phyloP scores from a whole-genome alignment of 2,113 vertebrate genomes.

The Dicentrarchus labrax region DNA sequence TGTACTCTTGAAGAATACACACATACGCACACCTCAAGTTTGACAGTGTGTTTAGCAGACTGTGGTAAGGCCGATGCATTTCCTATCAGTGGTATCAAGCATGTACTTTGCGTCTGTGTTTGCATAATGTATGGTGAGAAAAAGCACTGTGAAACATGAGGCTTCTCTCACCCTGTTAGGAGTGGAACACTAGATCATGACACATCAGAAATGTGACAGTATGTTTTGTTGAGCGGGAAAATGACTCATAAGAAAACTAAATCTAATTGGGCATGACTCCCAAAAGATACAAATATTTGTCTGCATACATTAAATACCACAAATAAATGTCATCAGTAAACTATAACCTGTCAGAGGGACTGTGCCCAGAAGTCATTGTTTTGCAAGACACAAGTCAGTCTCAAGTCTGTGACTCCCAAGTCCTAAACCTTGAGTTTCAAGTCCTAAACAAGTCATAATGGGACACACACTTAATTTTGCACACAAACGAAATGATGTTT shows the following conservation, averaged over 20 bases:
- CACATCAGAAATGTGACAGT: not conserved
- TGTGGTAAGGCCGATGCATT: not conserved
- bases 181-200: not conserved
- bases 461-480: too few species aligned
- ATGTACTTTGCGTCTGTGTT: not conserved
- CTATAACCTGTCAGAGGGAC: not conserved
- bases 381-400: too few species aligned
- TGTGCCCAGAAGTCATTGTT: not conserved
- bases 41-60: conserved; percentile 1
- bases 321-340: not conserved
- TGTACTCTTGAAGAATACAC: not conserved
- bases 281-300: not conserved
- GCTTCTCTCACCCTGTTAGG: not conserved
- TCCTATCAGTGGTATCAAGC: not conserved
- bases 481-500: too few species aligned
- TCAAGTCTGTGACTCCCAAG: too few species aligned
- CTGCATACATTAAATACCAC: not conserved
- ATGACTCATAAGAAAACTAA: not conserved
- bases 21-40: not conserved
- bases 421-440: too few species aligned
- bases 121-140: not conserved
- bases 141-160: not conserved
- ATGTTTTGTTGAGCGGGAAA: not conserved
- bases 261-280: not conserved
- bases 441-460: too few species aligned